phyloP scores from a whole-genome alignment of 2,797 vertebrate species.

The Enteromius paludinosus region DNA sequence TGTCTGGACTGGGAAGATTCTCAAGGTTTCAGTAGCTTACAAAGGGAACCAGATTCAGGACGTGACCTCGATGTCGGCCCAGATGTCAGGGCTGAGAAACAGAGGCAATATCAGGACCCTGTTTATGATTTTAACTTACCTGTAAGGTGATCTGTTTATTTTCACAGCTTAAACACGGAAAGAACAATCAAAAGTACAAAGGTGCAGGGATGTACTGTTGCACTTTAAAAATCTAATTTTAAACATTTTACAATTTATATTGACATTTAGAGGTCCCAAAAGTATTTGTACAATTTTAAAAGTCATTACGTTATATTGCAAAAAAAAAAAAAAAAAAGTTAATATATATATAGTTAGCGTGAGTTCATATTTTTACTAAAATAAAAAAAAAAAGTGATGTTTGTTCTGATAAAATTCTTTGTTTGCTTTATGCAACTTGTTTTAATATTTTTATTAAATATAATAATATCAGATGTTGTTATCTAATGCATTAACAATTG shows the following conservation, averaged over 20 bases:
- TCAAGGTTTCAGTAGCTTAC: constrained; percentile 23
- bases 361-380: background rate
- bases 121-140: constrained; percentile 22
- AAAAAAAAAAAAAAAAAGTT: background rate
- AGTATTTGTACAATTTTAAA: background rate
- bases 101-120: constrained; percentile 24
- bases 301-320: background rate
- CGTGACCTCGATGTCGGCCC: constrained; percentile 24
- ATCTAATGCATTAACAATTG: constrained; percentile 1
- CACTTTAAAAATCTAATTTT: constrained; percentile 24
- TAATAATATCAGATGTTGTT: background rate
- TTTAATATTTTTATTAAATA: background rate
- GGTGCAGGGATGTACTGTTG: constrained; percentile 38
- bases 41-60: constrained; percentile 24
- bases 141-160: constrained; percentile 3
- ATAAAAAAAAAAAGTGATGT: background rate
- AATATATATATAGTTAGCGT: background rate
- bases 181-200: background rate
- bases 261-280: background rate
- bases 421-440: background rate
- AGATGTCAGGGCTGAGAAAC: constrained; percentile 44
- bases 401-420: background rate
- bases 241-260: background rate
- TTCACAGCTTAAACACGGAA: background rate
- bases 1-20: constrained; percentile 37